Conservation (phyloP, 2,113 vertebrate genomes). For the Paradoxurus hermaphroditus region DNA sequence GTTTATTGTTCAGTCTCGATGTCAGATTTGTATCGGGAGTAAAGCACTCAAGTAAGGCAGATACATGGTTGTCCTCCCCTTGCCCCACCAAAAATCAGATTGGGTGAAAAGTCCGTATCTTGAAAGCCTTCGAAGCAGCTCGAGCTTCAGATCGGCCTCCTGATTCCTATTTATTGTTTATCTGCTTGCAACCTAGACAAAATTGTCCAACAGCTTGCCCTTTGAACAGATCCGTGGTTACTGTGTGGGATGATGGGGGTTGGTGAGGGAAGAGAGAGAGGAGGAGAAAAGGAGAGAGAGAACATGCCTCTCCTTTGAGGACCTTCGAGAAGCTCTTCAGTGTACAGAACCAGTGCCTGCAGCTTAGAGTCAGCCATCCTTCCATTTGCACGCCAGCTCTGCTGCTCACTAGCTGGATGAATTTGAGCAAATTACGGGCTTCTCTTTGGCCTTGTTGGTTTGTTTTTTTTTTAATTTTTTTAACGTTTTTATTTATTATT, state of each 20-base stretch:
- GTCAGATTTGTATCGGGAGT: slow-evolving; percentile 4
- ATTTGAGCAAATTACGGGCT: background rate
- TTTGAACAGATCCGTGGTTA: slow-evolving; percentile 25
- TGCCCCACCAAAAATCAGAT: background rate
- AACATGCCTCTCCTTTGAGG: background rate
- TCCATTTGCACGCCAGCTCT: background rate
- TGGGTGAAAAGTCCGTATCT: background rate
- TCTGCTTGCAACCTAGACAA: slow-evolving; percentile 19
- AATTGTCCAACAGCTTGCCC: background rate
- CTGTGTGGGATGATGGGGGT: background rate
- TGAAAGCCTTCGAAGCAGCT: background rate
- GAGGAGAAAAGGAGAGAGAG: background rate
- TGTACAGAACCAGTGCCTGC: background rate
- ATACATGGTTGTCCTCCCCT: background rate
- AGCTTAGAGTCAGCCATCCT: background rate
- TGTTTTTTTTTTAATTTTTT: too few species aligned
- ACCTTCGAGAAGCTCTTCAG: background rate
- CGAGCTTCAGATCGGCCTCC: background rate
- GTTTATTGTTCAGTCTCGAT: background rate
- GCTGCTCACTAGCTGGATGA: background rate
- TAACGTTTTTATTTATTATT: too few species aligned
- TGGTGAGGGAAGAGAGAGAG: background rate
- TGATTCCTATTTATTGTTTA: slow-evolving; percentile 30
- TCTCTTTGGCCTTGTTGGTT: background rate
- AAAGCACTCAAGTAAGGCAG: background rate